Evolutionary conservation across 2,113 vertebrate species (phyloP).

Genomic region (Lepus europaeus): DNA sequence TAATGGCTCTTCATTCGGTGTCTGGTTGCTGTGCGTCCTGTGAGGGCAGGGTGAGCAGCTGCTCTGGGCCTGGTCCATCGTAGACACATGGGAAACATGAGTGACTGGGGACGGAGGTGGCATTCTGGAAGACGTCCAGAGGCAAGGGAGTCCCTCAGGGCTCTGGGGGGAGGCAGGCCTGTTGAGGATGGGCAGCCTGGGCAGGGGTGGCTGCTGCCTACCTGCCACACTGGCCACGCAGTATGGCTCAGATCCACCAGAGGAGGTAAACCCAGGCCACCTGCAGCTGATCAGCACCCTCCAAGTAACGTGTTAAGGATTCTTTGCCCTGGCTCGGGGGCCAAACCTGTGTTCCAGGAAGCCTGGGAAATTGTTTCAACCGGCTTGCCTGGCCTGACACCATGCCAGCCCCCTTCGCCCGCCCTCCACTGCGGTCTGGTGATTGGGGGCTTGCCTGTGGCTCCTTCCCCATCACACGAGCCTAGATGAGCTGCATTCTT

Average conservation of each 20-base stretch:
- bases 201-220: neutral
- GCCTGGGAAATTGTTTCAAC: slow-evolving; percentile 1
- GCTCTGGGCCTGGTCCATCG: neutral
- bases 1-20: neutral
- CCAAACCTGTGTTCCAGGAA: neutral
- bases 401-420: neutral
- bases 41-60: neutral
- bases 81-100: neutral
- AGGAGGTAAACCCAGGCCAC: neutral
- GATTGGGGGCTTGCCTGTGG: slow-evolving; percentile 47
- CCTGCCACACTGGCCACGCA: neutral
- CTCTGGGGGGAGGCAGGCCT: neutral
- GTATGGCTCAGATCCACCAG: neutral
- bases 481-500: slow-evolving; percentile 41
- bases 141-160: neutral
- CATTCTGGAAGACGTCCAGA: neutral
- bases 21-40: neutral
- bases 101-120: neutral
- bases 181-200: neutral
- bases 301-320: neutral
- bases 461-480: slow-evolving; percentile 50
- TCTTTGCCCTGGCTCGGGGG: neutral
- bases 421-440: neutral
- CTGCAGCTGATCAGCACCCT: neutral
- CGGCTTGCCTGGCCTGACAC: neutral